A percentile compares a stretch with the other conserved stretches of the same genome.
These are phyloP conservation scores for Limnephilus lunatus DNA, from an alignment of 2,888 invertebrate species.

Conservation along the genomic window DNA sequence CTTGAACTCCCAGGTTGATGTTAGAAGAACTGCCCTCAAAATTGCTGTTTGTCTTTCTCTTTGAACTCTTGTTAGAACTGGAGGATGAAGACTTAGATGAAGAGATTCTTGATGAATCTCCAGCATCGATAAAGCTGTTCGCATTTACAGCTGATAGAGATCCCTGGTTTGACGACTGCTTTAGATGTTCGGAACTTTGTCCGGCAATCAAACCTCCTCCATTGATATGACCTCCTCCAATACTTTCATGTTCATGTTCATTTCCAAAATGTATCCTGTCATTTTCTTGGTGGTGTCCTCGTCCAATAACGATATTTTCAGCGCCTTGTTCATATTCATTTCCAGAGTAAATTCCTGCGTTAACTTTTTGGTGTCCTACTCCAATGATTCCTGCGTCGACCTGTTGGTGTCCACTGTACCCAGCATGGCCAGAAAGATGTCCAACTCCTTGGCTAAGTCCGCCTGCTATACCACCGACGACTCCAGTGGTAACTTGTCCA, in stretches of 20 bases:
- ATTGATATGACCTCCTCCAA: not conserved
- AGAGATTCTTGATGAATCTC: not conserved
- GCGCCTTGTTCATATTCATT: too few relatives aligned
- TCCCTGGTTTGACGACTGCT: not conserved
- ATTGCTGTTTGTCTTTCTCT: slow-evolving; percentile 50
- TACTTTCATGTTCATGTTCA: not conserved
- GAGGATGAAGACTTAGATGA: slow-evolving; percentile 17
- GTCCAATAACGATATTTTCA: not conserved
- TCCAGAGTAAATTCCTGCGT: too few relatives aligned
- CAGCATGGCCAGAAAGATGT: not conserved
- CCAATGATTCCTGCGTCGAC: not conserved
- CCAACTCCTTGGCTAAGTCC: not conserved
- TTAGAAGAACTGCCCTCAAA: slow-evolving; percentile 50
- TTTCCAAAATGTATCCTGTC: not conserved
- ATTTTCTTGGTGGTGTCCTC: not conserved
- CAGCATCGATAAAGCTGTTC: not conserved
- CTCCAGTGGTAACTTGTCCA: not conserved
- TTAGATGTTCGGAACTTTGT: not conserved
- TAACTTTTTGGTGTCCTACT: not conserved
- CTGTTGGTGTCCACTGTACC: not conserved
- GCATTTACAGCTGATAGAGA: not conserved
- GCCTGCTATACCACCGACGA: not conserved
- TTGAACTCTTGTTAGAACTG: slow-evolving; percentile 30
- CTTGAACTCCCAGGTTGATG: slow-evolving; percentile 4
- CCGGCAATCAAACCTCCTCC: not conserved